Percentiles rank a stretch among this genome's conserved stretches.
These are phyloP conservation scores for Linurgus olivaceus DNA, from an alignment of 2,797 vertebrate genomes.

Conservation along the genomic window DNA sequence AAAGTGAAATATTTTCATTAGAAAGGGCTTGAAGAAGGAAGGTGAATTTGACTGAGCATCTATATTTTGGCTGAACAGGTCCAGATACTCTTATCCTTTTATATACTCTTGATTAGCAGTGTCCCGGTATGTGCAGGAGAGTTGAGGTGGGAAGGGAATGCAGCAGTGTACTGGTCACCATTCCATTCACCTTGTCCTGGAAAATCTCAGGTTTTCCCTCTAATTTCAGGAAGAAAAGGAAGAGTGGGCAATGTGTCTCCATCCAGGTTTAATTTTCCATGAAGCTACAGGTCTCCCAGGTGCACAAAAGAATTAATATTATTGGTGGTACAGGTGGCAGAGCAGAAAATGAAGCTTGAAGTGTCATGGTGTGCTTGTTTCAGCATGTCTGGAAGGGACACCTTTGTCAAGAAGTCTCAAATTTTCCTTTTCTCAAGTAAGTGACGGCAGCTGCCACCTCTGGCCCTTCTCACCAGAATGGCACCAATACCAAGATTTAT, in stretches of 20 bases:
- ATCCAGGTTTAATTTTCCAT: neutral
- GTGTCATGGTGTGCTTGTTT: neutral
- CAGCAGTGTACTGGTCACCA: neutral
- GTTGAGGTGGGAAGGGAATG: neutral
- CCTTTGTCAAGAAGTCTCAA: neutral
- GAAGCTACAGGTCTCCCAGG: neutral
- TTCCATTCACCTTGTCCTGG: neutral
- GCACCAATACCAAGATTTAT: neutral
- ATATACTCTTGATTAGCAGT: neutral
- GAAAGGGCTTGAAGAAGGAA: neutral
- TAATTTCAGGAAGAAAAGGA: neutral
- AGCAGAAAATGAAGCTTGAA: conserved; percentile 1
- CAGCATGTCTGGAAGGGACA: neutral
- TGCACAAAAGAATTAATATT: neutral
- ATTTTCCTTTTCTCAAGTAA: neutral
- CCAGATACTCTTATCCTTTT: neutral
- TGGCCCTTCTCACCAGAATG: neutral
- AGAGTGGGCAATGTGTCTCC: neutral
- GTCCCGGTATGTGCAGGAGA: neutral
- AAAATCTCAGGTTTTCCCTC: neutral
- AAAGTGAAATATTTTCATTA: neutral
- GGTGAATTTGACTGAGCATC: neutral
- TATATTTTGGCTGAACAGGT: neutral
- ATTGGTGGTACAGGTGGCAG: neutral
- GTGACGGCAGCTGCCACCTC: neutral